Evolutionary conservation across 1,140 invertebrate genomes (phyloP), one percentile per base, ranked within the genome.

Genomic region (Hetaerina americana): DNA sequence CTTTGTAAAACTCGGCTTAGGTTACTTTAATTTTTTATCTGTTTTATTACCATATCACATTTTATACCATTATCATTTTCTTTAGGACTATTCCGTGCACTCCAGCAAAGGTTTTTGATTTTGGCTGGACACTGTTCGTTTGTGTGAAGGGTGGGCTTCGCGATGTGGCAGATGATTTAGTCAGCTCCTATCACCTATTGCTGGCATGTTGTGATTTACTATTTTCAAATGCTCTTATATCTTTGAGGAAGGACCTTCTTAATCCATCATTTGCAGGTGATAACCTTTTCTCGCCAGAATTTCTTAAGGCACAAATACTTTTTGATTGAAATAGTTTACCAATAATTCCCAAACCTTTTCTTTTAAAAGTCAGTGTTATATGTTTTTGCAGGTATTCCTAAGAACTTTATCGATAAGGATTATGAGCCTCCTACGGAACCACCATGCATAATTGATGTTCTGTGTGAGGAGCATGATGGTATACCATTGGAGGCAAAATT

Each of bases 171-270:
- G 90, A 95, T 81, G 95, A 98, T 83, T 83, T 98, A 73, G 95
- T 98, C 0, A 96, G 94, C 79, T 97, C 94, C 67, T 96, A 94
- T 78, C 95, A 98, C 81, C 82, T 98, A 10, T 83, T 99, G 25
- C 81, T 97, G 29, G 92, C 92, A 72, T 95, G 93, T 80, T 87
- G 95, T 75, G 95, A 99, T 84, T 88, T 95, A 78, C 88, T 97
- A 68, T 97, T 90, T 81, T 87, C 85, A 71, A 97, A 97, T 84
- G 91, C 90, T 72, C 82, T 96, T 66, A 81, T 94, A 75, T 87
- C 90, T 68, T 89, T 90, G 75, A 84, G 93, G 70, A 89, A 87
- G 77, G 94, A 96, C 81, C 83, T 98, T 70, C 82, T 98, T 0
- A 97, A 96, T 84, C 85, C 87, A 70, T 84, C 88, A 68, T 96